Evolutionary conservation across 2,888 invertebrate genomes (phyloP), one percentile per base, ranked within the genome.

Genomic region (Drosophila paranaensis): DNA sequence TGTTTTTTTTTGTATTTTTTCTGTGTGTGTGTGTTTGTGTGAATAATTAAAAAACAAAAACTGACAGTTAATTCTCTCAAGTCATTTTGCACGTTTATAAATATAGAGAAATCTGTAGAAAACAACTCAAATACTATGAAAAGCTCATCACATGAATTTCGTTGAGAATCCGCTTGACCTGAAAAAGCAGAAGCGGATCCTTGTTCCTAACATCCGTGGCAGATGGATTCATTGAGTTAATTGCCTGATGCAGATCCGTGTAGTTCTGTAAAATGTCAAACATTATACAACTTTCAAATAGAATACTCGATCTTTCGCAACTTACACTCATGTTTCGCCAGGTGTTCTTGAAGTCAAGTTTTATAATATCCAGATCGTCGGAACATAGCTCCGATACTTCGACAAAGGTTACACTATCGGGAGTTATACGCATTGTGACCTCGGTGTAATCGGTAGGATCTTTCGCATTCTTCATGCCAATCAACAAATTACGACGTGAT

Each of bases 271-370:
- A 20, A 0, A 54, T 1, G 9, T 25, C 10, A 37, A 14, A 2
- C 6, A 40, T 25, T 39, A n/a, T 25, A 37, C 3, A 40, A 25
- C 1, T 2, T n/a, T n/a, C 27, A 27, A 11, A 13, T 13, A 25
- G 5, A n/a, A 0, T 9, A 37, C 13, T 37, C 13, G 14, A 20
- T 13, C 51, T 37, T 9, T 11, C 5, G 2, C 10, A 2, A 71
- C 83, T 80, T 72, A 92, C 92, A 42, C 70, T 69, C 54, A 91
- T 77, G 71, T 92, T 92, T n/a, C 89, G 82, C 91, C 90, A 90
- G 0, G 92, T 92, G 3, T 74, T 64, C 14, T 69, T 71, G 56
- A 88, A 93, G 4, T 87, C 65, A 20, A 92, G 50, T 14, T 81
- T 80, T 9, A 91, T 77, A 2, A 72, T 35, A 27, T 91, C 67